phyloP scores from a whole-genome alignment of 1,140 invertebrate species.

The Lucilia sericata region DNA sequence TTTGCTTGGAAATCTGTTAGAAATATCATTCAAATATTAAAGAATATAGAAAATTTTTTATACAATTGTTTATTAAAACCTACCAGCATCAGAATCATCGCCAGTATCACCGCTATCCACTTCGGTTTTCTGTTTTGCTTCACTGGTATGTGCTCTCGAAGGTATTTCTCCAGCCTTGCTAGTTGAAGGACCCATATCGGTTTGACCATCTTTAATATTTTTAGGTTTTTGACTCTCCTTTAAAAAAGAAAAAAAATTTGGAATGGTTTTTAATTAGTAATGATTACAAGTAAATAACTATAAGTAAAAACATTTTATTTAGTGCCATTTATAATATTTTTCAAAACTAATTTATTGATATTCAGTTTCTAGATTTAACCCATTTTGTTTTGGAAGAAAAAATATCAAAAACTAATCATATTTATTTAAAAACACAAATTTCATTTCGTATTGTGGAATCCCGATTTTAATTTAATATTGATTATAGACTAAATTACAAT shows the following conservation, averaged over 20 bases:
- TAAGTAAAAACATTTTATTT: background rate
- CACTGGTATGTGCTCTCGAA: conserved; percentile 49
- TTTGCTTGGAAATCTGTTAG: conserved; percentile 60
- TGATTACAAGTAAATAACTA: no score
- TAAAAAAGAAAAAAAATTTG: conserved; percentile 8
- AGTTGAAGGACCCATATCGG: conserved; percentile 57
- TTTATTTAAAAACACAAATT: no score
- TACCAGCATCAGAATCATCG: conserved; percentile 59
- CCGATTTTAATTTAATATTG: no score
- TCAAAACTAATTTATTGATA: background rate
- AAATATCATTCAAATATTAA: background rate
- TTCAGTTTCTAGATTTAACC: background rate
- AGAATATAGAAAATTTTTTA: conserved; percentile 2
- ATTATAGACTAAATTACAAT: no score
- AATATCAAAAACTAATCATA: no score
- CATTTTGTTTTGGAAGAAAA: background rate
- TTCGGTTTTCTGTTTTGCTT: conserved; percentile 59
- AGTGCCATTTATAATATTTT: background rate
- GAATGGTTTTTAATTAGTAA: no score
- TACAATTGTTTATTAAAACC: background rate
- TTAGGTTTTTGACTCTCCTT: conserved; percentile 30
- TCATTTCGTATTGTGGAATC: no score
- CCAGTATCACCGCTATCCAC: conserved; percentile 61
- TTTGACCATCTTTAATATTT: background rate
- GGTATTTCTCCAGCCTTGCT: conserved; percentile 53